Conservation (phyloP, 2,797 vertebrate genomes). For the Hemibagrus guttatus region DNA sequence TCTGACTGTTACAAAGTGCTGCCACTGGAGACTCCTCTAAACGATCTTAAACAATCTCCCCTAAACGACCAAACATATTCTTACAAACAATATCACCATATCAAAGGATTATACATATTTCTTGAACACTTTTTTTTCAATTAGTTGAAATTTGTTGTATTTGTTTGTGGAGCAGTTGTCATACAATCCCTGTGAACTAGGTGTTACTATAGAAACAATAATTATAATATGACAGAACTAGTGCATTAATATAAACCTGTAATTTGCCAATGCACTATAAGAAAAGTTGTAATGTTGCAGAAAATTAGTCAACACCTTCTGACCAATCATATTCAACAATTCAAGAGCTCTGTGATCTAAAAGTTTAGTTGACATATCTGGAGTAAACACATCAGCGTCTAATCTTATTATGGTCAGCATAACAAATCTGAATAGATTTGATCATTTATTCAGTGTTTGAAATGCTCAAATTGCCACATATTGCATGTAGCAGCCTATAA, state of each 20-base stretch:
- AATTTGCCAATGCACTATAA: not conserved
- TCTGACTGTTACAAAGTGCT: not conserved
- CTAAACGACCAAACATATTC: not conserved
- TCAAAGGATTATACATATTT: not conserved
- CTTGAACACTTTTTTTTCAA: not conserved
- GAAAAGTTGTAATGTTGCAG: too few relatives aligned
- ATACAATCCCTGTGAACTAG: not conserved
- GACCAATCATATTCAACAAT: not conserved
- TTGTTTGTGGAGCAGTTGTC: not conserved
- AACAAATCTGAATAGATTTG: not conserved
- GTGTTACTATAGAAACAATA: not conserved
- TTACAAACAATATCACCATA: not conserved
- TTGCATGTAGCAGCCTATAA: slow-evolving; percentile 41
- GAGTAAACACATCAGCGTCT: not conserved
- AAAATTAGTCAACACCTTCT: not conserved
- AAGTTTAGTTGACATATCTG: not conserved
- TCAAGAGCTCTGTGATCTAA: not conserved
- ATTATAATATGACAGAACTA: not conserved
- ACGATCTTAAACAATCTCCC: too few relatives aligned
- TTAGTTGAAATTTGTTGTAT: not conserved
- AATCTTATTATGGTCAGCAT: not conserved
- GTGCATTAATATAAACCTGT: not conserved
- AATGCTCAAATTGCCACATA: slow-evolving; percentile 13
- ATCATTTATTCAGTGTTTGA: slow-evolving; percentile 14
- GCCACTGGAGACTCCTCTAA: not conserved